phyloP scores from a whole-genome alignment of 2,113 vertebrate genomes.

The Saccopteryx bilineata region DNA sequence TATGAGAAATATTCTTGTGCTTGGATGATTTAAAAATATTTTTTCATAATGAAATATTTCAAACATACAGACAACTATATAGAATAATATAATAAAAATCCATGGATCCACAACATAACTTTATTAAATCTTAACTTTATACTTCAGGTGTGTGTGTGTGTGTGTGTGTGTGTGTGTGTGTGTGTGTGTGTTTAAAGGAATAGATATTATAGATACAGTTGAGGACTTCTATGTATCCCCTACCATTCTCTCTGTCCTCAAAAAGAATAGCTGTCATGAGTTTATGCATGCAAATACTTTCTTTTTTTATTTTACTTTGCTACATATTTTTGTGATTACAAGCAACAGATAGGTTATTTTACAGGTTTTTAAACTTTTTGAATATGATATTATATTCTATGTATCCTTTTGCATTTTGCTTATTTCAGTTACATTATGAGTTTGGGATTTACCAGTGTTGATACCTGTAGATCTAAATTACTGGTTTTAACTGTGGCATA shows the following conservation, averaged over 20 bases:
- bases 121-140: constrained; percentile 72
- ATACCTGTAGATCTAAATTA: neutral
- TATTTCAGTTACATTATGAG: neutral
- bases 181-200: constrained; percentile 70
- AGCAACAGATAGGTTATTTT: constrained; percentile 20
- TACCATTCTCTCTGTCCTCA: constrained; percentile 15
- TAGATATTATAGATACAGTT: constrained; percentile 42
- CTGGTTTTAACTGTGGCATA: constrained; percentile 21
- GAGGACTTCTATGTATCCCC: neutral
- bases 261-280: neutral
- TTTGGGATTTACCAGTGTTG: neutral
- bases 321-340: neutral
- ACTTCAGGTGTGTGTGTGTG: constrained; percentile 47
- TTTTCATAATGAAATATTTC: constrained; percentile 81
- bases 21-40: constrained; percentile 79
- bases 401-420: neutral
- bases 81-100: constrained; percentile 81
- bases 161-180: constrained; percentile 39
- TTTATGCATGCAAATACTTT: constrained; percentile 23
- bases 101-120: constrained; percentile 71
- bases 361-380: neutral
- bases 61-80: constrained; percentile 78
- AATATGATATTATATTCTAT: neutral
- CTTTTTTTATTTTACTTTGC: constrained; percentile 25
- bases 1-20: constrained; percentile 79